phyloP scores from a whole-genome alignment of 1,140 invertebrate genomes.

The Dolichoris vasculosae region DNA sequence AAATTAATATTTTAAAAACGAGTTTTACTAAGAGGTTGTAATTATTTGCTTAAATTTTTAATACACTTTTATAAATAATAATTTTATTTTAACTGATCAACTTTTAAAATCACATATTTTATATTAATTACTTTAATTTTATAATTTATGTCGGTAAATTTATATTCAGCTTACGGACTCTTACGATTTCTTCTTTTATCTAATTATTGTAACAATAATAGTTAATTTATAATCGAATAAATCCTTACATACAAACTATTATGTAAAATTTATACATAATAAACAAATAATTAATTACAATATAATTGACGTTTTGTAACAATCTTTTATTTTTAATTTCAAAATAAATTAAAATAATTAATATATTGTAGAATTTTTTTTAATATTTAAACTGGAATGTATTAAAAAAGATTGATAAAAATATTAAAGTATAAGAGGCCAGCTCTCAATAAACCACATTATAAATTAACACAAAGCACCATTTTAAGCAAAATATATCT shows the following conservation, averaged over 20 bases:
- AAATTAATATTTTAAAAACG: constrained; percentile 34
- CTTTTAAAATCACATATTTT: not conserved
- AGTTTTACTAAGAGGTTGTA: too few species aligned
- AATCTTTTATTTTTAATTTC: constrained; percentile 9
- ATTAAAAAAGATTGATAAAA: constrained; percentile 18
- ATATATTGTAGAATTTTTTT: constrained; percentile 6
- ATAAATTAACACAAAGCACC: constrained; percentile 33
- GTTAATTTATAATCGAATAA: not conserved
- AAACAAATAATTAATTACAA: not conserved
- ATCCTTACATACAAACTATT: not conserved
- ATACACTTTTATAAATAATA: constrained; percentile 6
- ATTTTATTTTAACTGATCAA: not conserved
- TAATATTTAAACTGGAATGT: constrained; percentile 3
- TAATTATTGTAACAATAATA: not conserved
- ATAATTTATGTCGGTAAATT: not conserved
- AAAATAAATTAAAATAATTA: constrained; percentile 6
- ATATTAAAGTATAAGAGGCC: constrained; percentile 45
- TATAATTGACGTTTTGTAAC: not conserved
- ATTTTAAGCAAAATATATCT: not conserved
- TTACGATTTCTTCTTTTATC: constrained; percentile 51
- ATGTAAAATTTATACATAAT: not conserved
- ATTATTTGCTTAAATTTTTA: not conserved
- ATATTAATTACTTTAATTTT: constrained; percentile 24
- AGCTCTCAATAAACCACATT: constrained; percentile 40
- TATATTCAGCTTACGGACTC: constrained; percentile 57